These are phyloP conservation scores for Bostrychus sinensis DNA, from an alignment of 2,113 vertebrate species.

Conservation along the genomic window DNA sequence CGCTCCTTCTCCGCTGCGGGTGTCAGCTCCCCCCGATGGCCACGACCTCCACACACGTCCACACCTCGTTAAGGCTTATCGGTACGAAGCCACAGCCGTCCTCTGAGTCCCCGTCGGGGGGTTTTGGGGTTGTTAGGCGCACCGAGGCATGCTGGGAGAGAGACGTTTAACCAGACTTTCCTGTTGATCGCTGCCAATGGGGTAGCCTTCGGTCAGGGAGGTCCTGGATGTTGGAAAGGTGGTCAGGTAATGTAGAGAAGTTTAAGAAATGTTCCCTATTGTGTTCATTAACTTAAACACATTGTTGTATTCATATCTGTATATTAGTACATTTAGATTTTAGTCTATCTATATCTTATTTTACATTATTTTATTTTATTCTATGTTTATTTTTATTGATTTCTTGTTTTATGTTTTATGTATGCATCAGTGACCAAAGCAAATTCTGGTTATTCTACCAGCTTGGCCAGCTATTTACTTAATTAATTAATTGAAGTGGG, in stretches of 20 bases:
- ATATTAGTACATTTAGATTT: no score
- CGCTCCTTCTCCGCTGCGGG: conserved; percentile 30
- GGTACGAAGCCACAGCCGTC: conserved; percentile 37
- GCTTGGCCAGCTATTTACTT: no score
- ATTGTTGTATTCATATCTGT: no score
- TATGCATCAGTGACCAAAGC: no score
- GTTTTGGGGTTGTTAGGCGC: conserved; percentile 45
- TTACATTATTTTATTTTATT: no score
- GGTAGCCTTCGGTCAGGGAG: conserved; percentile 28
- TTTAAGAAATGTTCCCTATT: conserved; percentile 7
- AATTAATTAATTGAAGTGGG: no score
- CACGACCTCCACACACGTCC: conserved; percentile 36
- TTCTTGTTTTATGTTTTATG: no score
- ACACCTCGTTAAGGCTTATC: conserved; percentile 67
- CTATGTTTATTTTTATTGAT: no score
- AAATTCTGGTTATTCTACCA: no score
- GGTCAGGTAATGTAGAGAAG: conserved; percentile 21
- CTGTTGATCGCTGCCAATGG: conserved; percentile 60
- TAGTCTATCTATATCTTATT: no score
- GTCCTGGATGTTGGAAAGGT: conserved; percentile 45
- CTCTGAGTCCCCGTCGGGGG: conserved; percentile 45
- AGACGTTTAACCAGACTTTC: conserved; percentile 38
- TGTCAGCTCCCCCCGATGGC: conserved; percentile 52
- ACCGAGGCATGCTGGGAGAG: conserved; percentile 53
- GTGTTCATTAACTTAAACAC: no score